Base-by-base conservation (phyloP, 2,888 invertebrate species). In the Parascotia fuliginaria region DNA sequence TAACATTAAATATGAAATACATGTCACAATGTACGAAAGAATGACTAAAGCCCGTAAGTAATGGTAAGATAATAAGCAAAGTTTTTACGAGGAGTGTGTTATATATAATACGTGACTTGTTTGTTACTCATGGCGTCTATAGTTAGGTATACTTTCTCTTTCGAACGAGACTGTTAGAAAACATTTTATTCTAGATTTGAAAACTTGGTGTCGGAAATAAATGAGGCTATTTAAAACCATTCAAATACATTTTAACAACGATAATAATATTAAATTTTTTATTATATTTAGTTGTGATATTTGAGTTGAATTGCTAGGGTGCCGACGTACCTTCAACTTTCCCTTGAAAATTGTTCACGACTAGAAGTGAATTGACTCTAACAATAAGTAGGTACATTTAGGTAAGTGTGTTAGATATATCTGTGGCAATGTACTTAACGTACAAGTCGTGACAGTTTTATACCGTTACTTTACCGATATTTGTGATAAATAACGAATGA, bases 81-180 rank as follows among this genome's bases (percentile, higher is more conserved):
- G 60, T 60, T 68, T 72, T 60, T 72, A 72, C 67, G 59, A 61
- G n/a, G n/a, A n/a, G 56, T 64, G 55, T 64, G 63, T 70, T 65
- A 66, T 62, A 69, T 76, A 80, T 66, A 50, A 76, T 75, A 83
- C 85, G 85, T 85, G 85, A 83, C 81, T 74, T 79, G 73, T 70
- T 73, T 6, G 24, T 6, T 6, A 70, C 70, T 66, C 77, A 79
- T 77, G 75, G 73, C 56, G 57, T 55, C 65, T 64, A 40, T 31
- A 46, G 16, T 12, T 65, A 65, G 75, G 72, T 71, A 73, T 69
- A 81, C 85, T 83, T 82, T 84, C 85, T 79, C 77, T 73, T 64
- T 54, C 42, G 40, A 71, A 47, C 56, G 54, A 52, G 51, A 49
- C 43, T 50, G 48, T 58, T 45, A 51, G 33, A 32, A 29, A 36